phyloP scores from a whole-genome alignment of 2,797 vertebrate species.

The Rhinoraja longicauda region DNA sequence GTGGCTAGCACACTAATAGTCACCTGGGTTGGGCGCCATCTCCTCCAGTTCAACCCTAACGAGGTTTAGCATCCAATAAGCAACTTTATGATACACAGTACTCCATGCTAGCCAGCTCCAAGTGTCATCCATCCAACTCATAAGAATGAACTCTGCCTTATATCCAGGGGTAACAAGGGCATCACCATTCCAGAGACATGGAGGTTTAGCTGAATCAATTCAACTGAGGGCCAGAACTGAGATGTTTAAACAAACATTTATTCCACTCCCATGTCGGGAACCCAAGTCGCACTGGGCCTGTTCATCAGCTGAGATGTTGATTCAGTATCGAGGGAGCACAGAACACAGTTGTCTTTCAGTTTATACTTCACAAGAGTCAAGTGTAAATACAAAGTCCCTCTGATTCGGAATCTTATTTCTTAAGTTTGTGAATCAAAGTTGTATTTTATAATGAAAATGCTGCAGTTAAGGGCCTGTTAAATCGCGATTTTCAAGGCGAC shows the following conservation, averaged over 20 bases:
- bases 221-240: not conserved
- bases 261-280: not conserved
- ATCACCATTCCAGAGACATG: not conserved
- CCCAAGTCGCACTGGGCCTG: constrained; percentile 15
- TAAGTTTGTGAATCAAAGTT: not conserved
- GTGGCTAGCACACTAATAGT: no score
- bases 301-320: constrained; percentile 12
- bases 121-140: not conserved
- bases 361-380: not conserved
- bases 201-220: constrained; percentile 4
- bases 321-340: not conserved
- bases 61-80: not conserved
- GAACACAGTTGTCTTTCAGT: constrained; percentile 2
- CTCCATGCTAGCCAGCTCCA: not conserved
- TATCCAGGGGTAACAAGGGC: constrained; percentile 9
- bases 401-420: constrained; percentile 15
- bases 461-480: no score
- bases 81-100: not conserved
- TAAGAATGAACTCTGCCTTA: constrained; percentile 25
- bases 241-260: constrained; percentile 34
- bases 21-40: no score
- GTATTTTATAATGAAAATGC: not conserved
- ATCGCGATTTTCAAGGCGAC: no score
- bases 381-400: not conserved
- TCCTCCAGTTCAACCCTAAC: not conserved